Base-by-base conservation (phyloP, 2,888 invertebrate species). In the Scaptomyza caliginosa region DNA sequence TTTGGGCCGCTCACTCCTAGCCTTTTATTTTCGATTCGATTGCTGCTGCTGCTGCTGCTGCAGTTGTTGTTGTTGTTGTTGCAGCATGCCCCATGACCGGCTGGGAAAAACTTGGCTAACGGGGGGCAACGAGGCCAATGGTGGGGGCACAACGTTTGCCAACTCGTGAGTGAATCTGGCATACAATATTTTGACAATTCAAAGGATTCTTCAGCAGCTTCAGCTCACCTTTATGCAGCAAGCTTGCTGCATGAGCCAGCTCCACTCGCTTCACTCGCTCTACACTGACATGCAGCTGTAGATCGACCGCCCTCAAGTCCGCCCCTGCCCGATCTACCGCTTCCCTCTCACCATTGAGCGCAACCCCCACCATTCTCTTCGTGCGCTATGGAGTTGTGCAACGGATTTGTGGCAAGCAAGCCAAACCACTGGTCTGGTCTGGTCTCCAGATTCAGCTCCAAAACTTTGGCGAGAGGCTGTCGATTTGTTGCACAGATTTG, bases 141-240 rank as follows among this genome's bases (percentile, higher is more conserved):
- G 17, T 7, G 17, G 28, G 45, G 19, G 28, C 45, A 30, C 32
- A 39, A 30, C 46, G 48, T 38, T 32, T 74, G 46, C 45, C 75
- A 86, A 74, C 78, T 88, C 86, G 84, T 84, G 83, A 87, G 86
- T 76, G 74, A 80, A 74, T 83, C 77, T 83, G 83, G 81, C 87
- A 78, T 82, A 75, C 86, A 82, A 82, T 82, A 88, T 83, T 83
- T 83, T 84, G 88, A 86, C 88, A 88, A 88, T 84, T 81, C 88
- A 81, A 86, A 84, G 88, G 84, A 88, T 84, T 84, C 86, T 77
- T 86, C 71, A 78, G 79, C 77, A 67, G 73, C 60, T 32, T 30
- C 13, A 13, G 72, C 67, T 73, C 69, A 60, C 65, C 72, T 73
- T 73, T 73, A 30, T 30, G 32, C 32, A 13, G 32, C 32, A 23